These are phyloP conservation scores for Chaetorhynchus papuensis DNA, from an alignment of 2,113 vertebrate species.

Conservation along the genomic window DNA sequence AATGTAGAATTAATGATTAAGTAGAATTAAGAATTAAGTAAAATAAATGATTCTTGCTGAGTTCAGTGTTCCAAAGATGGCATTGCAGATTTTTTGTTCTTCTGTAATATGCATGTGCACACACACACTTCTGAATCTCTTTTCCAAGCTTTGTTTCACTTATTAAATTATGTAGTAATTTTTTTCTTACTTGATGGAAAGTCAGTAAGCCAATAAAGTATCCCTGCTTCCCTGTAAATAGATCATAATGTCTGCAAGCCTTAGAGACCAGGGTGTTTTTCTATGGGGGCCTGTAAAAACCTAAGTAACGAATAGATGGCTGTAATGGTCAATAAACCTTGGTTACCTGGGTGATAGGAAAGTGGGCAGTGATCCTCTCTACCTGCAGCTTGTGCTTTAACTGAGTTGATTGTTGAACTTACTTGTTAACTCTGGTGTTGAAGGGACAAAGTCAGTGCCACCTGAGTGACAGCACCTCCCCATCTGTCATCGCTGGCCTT, in stretches of 20 bases:
- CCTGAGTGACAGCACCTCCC: neutral
- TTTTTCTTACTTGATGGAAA: neutral
- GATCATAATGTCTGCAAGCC: neutral
- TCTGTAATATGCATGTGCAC: rapidly evolving
- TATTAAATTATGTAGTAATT: neutral
- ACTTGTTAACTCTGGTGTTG: neutral
- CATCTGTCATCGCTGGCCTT: neutral
- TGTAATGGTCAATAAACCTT: neutral
- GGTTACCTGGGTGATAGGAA: neutral
- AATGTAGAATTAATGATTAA: neutral
- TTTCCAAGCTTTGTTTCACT: neutral
- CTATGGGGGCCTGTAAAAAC: neutral
- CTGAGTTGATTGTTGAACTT: neutral
- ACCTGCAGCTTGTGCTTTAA: neutral
- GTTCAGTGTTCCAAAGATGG: neutral
- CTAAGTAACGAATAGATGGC: neutral
- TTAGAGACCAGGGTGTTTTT: neutral
- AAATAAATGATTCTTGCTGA: neutral
- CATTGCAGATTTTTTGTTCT: neutral
- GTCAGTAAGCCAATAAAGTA: neutral
- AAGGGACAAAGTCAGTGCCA: neutral
- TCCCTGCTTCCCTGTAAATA: neutral
- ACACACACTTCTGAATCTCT: neutral
- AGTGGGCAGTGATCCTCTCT: neutral
- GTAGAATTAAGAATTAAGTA: neutral